These are phyloP conservation scores for Drosophila subsilvestris DNA, from an alignment of 2,888 invertebrate genomes.

Conservation along the genomic window DNA sequence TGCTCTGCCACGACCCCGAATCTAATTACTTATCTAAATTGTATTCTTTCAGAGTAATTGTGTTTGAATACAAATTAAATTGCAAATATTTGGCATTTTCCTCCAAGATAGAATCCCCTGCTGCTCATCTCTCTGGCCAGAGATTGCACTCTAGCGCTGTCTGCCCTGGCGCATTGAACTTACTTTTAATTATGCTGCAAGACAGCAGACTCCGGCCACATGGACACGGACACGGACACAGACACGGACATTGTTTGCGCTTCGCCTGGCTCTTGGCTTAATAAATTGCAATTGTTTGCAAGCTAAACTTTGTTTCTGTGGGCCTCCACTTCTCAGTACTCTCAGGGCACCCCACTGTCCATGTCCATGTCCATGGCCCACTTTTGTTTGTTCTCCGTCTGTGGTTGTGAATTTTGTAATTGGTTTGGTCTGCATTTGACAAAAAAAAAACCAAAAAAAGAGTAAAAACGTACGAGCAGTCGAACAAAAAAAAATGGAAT, in stretches of 20 bases:
- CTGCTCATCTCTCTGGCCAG: constrained; percentile 35
- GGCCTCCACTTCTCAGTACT: constrained; percentile 1
- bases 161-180: constrained; percentile 68
- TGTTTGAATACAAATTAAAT: constrained; percentile 35
- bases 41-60: constrained; percentile 28
- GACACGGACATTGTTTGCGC: constrained; percentile 66
- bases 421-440: constrained; percentile 78
- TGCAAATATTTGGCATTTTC: constrained; percentile 37
- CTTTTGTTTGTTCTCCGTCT: constrained; percentile 46
- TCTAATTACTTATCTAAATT: constrained; percentile 25
- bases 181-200: constrained; percentile 79
- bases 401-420: constrained; percentile 70
- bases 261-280: constrained; percentile 66
- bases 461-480: constrained; percentile 14
- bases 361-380: constrained; percentile 33
- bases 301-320: constrained; percentile 61
- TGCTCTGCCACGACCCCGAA: background rate
- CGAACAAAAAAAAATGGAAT: constrained; percentile 18
- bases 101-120: background rate
- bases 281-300: constrained; percentile 79
- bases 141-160: constrained; percentile 18
- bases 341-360: constrained; percentile 11
- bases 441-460: constrained; percentile 43
- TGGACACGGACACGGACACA: constrained; percentile 59
- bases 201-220: constrained; percentile 46